These are phyloP conservation scores for Pedionomus torquatus DNA, from an alignment of 2,113 vertebrate species.

Conservation along the genomic window DNA sequence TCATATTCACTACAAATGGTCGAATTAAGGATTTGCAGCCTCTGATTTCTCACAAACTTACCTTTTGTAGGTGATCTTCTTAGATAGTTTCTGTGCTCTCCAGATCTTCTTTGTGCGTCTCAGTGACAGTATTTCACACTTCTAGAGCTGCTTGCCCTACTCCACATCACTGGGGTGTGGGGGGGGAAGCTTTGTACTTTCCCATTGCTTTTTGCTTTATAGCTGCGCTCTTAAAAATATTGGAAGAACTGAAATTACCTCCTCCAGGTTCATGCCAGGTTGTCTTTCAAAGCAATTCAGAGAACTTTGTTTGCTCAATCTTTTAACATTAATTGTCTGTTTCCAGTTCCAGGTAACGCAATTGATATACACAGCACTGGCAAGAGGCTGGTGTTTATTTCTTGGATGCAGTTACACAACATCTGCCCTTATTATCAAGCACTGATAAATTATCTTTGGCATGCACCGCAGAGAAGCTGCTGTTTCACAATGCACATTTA, in stretches of 20 bases:
- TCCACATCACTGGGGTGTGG: accelerated
- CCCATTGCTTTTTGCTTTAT: neutral
- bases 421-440: neutral
- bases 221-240: neutral
- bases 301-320: neutral
- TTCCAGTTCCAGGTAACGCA: conserved; percentile 12
- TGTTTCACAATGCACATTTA: neutral
- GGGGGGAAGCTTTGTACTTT: neutral
- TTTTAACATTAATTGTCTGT: neutral
- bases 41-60: neutral
- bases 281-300: neutral
- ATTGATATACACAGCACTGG: neutral
- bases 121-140: accelerated
- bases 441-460: neutral
- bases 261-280: neutral
- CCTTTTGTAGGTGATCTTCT: neutral
- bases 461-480: neutral
- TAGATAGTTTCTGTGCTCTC: neutral
- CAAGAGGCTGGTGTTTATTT: conserved; percentile 19
- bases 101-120: neutral
- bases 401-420: neutral
- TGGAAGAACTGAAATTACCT: neutral
- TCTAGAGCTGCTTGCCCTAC: neutral
- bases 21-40: neutral
- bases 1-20: neutral